Evolutionary conservation across 2,797 vertebrate species (phyloP).

Genomic region (Cyprinodon diabolis): DNA sequence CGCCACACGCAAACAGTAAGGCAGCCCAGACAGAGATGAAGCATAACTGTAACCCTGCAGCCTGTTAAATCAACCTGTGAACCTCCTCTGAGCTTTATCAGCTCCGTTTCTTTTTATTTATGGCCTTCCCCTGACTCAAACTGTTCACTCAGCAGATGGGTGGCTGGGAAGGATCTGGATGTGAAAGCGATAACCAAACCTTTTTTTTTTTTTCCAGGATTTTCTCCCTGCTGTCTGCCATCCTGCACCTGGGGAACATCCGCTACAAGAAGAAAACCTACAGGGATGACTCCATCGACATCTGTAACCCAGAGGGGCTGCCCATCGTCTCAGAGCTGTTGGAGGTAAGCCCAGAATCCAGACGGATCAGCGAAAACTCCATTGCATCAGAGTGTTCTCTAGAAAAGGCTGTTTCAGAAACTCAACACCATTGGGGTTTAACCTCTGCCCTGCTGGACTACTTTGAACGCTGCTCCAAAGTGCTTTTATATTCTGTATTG

Average conservation of each 20-base stretch:
- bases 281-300: conserved; percentile 96
- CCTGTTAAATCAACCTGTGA: neutral
- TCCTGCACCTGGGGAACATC: conserved; percentile 97
- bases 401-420: neutral
- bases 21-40: neutral
- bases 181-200: neutral
- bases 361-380: neutral
- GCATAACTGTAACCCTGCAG: neutral
- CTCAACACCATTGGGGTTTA: neutral
- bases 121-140: neutral
- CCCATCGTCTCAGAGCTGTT: conserved; percentile 93
- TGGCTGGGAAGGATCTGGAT: neutral
- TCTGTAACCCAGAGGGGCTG: conserved; percentile 94
- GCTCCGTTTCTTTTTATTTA: neutral
- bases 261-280: conserved; percentile 97
- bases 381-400: neutral
- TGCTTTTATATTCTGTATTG: neutral
- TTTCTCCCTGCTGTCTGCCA: conserved; percentile 95
- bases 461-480: neutral
- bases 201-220: conserved; percentile 80
- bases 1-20: conserved; percentile 94
- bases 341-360: conserved; percentile 79
- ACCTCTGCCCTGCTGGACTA: neutral
- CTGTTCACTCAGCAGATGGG: neutral
- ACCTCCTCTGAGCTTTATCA: neutral